Base-by-base conservation (phyloP, 2,797 vertebrate species). In the Pelochelys cantorii region DNA sequence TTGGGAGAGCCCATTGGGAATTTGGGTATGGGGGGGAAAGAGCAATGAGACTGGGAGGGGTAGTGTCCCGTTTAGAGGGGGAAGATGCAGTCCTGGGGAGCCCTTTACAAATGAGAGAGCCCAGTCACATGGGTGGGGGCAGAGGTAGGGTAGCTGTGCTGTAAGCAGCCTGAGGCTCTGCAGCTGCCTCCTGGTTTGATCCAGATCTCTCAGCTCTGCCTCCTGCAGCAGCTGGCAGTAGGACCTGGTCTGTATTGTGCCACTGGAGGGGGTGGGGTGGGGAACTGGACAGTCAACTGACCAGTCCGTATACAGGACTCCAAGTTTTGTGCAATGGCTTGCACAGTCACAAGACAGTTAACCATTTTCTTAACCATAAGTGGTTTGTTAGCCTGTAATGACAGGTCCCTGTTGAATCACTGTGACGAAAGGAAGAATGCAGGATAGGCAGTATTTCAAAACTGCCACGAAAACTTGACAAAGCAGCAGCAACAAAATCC, bases 11-110 rank as follows among this genome's bases (percentile, higher is more conserved):
- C 42, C 42, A 6, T 11, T 17, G 57, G 3, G 57, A 1, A 0
- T 0, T 54, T 54, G 53, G n/a, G n/a, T n/a, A n/a, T 0, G 1
- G 5, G 14, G n/a, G 9, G 3, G 0, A 0, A 7, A n/a, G 62
- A 31, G 5, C 62, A 20, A 2, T 68, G 60, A 14, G 60, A 62
- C 62, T 65, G n/a, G 65, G n/a, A 62, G 29, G 17, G 62, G 62
- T 18, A 20, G n/a, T 68, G 65, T 34, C n/a, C 65, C n/a, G 11
- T 22, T 68, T 18, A 11, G 65, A 65, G 65, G 65, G 18, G 65
- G 34, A 23, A 3, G 68, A 10, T 22, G 68, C n/a, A 37, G 37
- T 37, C 20, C 20, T 37, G 34, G 68, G 68, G 65, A 68, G 65
- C n/a, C 65, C 18, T 5, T 68, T 68, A 17, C 5, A 68, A 34